These are phyloP conservation scores for Aphelenchoides besseyi DNA, from an alignment of 1,140 invertebrate genomes.

Conservation along the genomic window DNA sequence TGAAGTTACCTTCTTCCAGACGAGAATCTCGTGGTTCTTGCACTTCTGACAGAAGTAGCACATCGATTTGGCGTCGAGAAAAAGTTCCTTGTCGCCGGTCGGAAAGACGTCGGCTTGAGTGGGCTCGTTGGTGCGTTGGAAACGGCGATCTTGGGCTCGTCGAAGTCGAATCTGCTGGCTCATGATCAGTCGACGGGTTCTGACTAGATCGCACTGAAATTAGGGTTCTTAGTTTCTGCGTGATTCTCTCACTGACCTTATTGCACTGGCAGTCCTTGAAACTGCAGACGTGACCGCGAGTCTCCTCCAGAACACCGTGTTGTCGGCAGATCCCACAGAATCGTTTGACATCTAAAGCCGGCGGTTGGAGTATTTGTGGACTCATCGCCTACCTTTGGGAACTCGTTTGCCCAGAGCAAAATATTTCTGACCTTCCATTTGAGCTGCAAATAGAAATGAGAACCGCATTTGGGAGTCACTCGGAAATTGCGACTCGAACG, in stretches of 20 bases:
- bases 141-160: constrained; percentile 59
- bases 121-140: constrained; percentile 44
- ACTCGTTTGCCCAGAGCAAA: too few species aligned
- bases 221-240: not conserved
- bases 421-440: not conserved
- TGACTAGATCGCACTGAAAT: constrained; percentile 57
- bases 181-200: constrained; percentile 54
- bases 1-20: constrained; percentile 54
- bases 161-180: constrained; percentile 58
- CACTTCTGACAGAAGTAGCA: constrained; percentile 61
- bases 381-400: too few species aligned
- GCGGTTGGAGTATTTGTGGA: constrained; percentile 15
- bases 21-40: constrained; percentile 54
- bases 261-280: constrained; percentile 54
- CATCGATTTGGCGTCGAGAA: constrained; percentile 48
- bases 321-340: constrained; percentile 60
- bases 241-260: constrained; percentile 42
- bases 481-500: not conserved
- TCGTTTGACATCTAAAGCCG: constrained; percentile 53
- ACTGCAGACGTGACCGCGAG: constrained; percentile 51
- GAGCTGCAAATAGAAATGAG: not conserved
- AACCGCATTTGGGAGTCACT: not conserved
- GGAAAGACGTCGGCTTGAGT: constrained; percentile 43
- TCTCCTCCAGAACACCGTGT: constrained; percentile 55
- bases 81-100: not conserved